A percentile compares a stretch with the other conserved stretches of the same genome.
Evolutionary conservation across 2,888 invertebrate genomes (phyloP).

Genomic region (Trissoscelio sp.): DNA sequence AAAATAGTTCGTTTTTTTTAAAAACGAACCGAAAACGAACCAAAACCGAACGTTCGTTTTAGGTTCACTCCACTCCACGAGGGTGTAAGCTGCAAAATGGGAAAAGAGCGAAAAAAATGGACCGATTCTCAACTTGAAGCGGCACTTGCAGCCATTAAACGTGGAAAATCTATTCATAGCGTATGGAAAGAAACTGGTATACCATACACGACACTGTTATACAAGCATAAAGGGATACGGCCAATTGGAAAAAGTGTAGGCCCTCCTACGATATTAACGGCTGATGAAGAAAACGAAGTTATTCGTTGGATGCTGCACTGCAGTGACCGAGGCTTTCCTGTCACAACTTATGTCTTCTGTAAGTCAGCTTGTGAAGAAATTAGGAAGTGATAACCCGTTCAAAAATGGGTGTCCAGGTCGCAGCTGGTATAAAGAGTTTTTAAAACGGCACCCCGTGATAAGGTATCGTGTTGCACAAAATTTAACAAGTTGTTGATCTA

Average conservation of each 20-base stretch:
- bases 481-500: conserved; percentile 63
- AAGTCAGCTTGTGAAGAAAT: conserved; percentile 66
- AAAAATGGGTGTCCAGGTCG: conserved; percentile 75
- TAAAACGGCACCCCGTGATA: conserved; percentile 76
- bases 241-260: conserved; percentile 8
- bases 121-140: neutral
- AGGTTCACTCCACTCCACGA: no score
- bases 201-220: neutral
- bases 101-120: conserved; percentile 16
- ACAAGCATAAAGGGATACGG: neutral
- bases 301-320: conserved; percentile 72
- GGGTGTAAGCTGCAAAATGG: no score
- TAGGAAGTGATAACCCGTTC: conserved; percentile 69
- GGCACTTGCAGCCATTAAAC: neutral
- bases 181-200: neutral
- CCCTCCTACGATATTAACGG: neutral
- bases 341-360: conserved; percentile 68
- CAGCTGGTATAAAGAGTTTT: conserved; percentile 77
- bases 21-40: no score
- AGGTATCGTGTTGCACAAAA: conserved; percentile 70
- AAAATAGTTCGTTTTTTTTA: no score
- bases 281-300: conserved; percentile 63
- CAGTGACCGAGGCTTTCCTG: conserved; percentile 74
- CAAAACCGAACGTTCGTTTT: no score
- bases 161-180: neutral